These are phyloP conservation scores for Temnothorax longispinosus DNA, from an alignment of 1,140 invertebrate genomes.

Conservation along the genomic window DNA sequence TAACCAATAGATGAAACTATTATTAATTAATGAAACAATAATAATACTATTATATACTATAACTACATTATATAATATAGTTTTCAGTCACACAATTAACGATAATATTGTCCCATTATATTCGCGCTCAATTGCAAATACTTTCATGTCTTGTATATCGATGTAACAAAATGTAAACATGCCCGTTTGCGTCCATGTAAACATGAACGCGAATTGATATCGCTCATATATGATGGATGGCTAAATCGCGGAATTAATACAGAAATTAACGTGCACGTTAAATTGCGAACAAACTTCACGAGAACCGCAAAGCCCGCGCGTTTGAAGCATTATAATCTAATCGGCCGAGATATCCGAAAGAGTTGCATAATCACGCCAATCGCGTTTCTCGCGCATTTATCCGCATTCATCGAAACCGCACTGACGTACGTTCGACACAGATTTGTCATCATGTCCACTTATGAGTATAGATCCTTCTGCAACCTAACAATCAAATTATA, in stretches of 20 bases:
- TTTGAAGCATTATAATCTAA: slow-evolving; percentile 55
- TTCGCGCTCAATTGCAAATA: not conserved
- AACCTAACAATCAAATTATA: not conserved
- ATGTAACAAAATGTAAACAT: slow-evolving; percentile 37
- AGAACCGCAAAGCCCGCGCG: slow-evolving; percentile 22
- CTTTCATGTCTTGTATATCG: slow-evolving; percentile 9
- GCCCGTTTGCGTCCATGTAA: slow-evolving; percentile 4
- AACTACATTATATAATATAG: not conserved
- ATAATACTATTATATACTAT: not conserved
- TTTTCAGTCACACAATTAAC: not conserved
- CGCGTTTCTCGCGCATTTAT: slow-evolving; percentile 6
- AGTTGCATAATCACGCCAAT: slow-evolving; percentile 34
- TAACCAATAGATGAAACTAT: not conserved
- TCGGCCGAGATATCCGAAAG: slow-evolving; percentile 21
- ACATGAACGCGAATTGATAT: slow-evolving; percentile 32
- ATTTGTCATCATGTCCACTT: not conserved
- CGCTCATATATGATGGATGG: slow-evolving; percentile 11
- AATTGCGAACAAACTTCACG: slow-evolving; percentile 44
- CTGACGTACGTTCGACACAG: not conserved
- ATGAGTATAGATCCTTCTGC: not conserved
- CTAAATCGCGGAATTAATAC: slow-evolving; percentile 51
- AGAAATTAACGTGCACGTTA: slow-evolving; percentile 45
- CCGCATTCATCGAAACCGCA: slow-evolving; percentile 26
- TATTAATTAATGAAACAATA: not conserved
- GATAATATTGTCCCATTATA: slow-evolving; percentile 11